Evolutionary conservation across 2,797 vertebrate species (phyloP), one percentile per base, ranked within the genome.

Genomic region (Gymnothorax javanicus): DNA sequence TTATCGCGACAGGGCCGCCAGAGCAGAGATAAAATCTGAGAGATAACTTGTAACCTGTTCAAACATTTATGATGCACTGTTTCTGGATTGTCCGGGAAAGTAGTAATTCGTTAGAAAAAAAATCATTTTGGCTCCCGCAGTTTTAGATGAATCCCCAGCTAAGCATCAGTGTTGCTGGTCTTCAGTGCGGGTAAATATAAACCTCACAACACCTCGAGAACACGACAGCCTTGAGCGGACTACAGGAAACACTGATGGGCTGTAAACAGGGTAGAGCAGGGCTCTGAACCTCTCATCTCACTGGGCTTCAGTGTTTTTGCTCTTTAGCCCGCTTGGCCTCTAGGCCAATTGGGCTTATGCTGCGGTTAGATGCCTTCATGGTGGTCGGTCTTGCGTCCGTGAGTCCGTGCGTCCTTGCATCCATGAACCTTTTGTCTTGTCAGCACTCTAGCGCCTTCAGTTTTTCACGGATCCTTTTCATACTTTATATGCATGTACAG

Each of bases 111-210:
- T 91, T 87, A 92, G 92, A 89, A 85, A 93, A 82, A 90, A 93
- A 92, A 92, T 90, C 89, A 91, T 92, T 93, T 93, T 90, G 90
- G 92, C 88, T 33, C 87, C 89, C 73, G 82, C 88, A 92, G 87
- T 81, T 67, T 64, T 85, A 84, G 62, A 23, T 67, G n/a, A 6
- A 56, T 25, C 83, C 54, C 12, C 9, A 86, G 88, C 83, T 85
- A 86, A 82, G 82, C 20, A 1, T 67, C 17, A 56, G 59, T 60
- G 59, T 89, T 73, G 7, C 86, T 67, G 85, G 57, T 85, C 50
- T 82, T 87, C 82, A 84, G 27, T 86, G 79, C 87, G 85, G 4
- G 87, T 64, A 91, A 94, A 94, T 89, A 91, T 85, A 90, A 92
- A 88, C 91, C 90, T 91, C 86, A 84, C 91, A 90, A 90, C 91